Evolutionary conservation across 2,797 vertebrate genomes (phyloP).

Genomic region (Sebastes wilsoni): DNA sequence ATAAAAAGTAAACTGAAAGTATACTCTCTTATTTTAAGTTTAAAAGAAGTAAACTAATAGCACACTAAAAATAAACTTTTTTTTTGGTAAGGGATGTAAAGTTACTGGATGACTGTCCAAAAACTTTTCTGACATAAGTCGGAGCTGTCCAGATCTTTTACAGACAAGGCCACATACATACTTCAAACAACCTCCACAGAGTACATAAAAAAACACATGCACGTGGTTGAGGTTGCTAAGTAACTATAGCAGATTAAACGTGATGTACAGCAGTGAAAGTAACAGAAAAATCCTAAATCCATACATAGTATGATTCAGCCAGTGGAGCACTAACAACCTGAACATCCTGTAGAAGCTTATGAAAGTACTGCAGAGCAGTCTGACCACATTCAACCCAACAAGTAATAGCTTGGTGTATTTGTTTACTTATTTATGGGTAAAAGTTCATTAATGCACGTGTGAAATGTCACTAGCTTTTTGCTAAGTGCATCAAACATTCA

Average conservation of each 20-base stretch:
- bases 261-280: not conserved
- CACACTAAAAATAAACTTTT: no score
- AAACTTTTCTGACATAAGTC: not conserved
- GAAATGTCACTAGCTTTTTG: not conserved
- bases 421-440: slow-evolving; percentile 6
- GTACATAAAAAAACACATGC: slow-evolving; percentile 17
- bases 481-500: not conserved
- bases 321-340: slow-evolving; percentile 20
- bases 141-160: not conserved
- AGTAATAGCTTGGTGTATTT: slow-evolving; percentile 6
- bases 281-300: not conserved
- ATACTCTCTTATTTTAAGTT: no score
- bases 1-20: no score
- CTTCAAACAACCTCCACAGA: not conserved
- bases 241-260: slow-evolving; percentile 30
- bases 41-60: no score
- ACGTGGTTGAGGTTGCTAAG: slow-evolving; percentile 26
- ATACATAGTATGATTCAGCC: not conserved
- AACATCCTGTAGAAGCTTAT: slow-evolving; percentile 20
- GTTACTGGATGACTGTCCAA: not conserved
- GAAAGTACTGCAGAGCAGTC: not conserved
- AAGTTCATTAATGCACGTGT: not conserved
- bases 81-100: not conserved
- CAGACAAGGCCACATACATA: not conserved
- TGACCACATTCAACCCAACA: slow-evolving; percentile 15